These are phyloP conservation scores for Sarcophaga subvicina DNA, from an alignment of 2,888 invertebrate species.

Conservation along the genomic window DNA sequence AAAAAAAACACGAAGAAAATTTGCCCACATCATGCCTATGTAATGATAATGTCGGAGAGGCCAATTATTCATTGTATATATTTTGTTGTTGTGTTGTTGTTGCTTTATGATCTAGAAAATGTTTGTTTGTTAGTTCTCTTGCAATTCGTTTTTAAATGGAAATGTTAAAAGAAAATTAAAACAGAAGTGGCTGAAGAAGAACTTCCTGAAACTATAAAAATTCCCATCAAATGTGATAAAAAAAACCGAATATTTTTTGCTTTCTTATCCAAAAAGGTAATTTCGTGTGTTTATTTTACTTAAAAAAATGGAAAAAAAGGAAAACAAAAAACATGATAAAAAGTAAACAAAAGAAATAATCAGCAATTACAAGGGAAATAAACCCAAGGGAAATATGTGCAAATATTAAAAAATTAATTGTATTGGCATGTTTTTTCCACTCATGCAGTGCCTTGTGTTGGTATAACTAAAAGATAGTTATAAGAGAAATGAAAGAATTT, in stretches of 20 bases:
- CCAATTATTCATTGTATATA: neutral
- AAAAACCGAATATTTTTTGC: neutral
- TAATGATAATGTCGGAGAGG: too few species aligned
- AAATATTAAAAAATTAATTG: too few species aligned
- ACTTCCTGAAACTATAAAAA: slow-evolving; percentile 40
- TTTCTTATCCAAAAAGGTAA: slow-evolving; percentile 29
- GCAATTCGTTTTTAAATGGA: slow-evolving; percentile 25
- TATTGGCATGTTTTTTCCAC: too few species aligned
- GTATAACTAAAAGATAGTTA: too few species aligned
- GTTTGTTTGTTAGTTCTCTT: neutral
- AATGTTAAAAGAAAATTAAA: slow-evolving; percentile 12
- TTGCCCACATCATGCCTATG: neutral
- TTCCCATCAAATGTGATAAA: slow-evolving; percentile 59
- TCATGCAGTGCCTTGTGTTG: too few species aligned
- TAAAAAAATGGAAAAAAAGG: neutral
- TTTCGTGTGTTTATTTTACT: slow-evolving; percentile 24
- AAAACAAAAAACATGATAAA: neutral
- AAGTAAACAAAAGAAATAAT: neutral
- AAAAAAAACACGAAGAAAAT: neutral
- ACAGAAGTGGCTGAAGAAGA: neutral
- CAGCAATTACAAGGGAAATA: too few species aligned
- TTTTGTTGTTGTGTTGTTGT: slow-evolving; percentile 9
- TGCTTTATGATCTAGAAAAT: slow-evolving; percentile 52
- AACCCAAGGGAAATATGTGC: too few species aligned
- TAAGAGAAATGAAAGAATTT: too few species aligned